These are phyloP conservation scores for Tetramorium alpestre DNA, from an alignment of 1,140 invertebrate species.

Conservation along the genomic window DNA sequence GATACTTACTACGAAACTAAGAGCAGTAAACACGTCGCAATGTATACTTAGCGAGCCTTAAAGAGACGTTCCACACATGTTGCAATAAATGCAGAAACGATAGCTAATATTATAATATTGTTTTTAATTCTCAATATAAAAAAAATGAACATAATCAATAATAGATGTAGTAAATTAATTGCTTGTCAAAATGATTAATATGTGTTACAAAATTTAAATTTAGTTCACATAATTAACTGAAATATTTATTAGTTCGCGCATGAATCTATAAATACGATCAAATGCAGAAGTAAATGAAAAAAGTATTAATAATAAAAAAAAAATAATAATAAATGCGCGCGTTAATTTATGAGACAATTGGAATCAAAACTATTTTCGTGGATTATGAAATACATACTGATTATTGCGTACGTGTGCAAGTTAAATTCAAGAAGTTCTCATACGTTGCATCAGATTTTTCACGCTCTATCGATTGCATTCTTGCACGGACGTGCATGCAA, in stretches of 20 bases:
- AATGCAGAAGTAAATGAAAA: background rate
- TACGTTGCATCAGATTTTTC: constrained; percentile 40
- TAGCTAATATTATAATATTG: background rate
- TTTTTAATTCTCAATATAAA: background rate
- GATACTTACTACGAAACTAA: background rate
- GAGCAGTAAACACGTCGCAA: constrained; percentile 9
- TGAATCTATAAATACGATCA: background rate
- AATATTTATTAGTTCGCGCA: background rate
- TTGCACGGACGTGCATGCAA: constrained; percentile 17
- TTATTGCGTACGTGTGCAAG: background rate
- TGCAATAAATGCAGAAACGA: background rate
- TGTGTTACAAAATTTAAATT: background rate
- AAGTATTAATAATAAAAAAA: background rate
- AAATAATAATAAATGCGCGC: background rate
- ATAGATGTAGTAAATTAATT: background rate
- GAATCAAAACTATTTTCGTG: background rate
- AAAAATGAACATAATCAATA: background rate
- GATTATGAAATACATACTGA: background rate
- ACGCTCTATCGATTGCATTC: constrained; percentile 53
- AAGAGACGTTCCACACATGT: background rate
- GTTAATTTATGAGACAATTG: background rate
- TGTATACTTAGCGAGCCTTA: background rate
- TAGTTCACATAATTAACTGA: background rate
- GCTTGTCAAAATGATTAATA: background rate
- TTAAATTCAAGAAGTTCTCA: background rate